phyloP scores from a whole-genome alignment of 2,113 vertebrate species.

The Colius striatus region DNA sequence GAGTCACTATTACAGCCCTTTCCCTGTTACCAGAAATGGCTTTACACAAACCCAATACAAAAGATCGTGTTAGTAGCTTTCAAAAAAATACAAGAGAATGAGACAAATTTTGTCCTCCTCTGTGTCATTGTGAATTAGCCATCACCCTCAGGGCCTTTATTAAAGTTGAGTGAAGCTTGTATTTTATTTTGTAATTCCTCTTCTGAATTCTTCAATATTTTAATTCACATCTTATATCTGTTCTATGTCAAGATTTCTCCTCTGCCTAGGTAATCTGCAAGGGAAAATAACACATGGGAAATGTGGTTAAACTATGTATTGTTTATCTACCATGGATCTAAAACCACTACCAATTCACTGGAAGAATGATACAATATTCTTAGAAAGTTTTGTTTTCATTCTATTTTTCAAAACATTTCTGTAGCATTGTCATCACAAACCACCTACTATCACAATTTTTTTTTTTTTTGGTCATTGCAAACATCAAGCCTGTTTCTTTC shows the following conservation, averaged over 20 bases:
- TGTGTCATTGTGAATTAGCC: neutral
- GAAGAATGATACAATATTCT: neutral
- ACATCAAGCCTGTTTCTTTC: neutral
- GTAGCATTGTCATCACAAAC: neutral
- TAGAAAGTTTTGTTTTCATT: neutral
- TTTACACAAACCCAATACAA: no score
- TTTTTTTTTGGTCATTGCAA: neutral
- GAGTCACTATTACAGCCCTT: no score
- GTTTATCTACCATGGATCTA: neutral
- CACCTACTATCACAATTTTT: neutral
- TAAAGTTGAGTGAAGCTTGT: neutral
- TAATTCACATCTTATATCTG: neutral
- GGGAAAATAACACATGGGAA: neutral
- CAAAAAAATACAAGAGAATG: neutral
- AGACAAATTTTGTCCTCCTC: neutral
- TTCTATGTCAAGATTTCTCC: neutral
- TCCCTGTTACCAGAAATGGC: no score
- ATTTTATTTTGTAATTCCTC: neutral
- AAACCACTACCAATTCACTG: neutral
- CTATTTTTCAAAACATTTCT: neutral
- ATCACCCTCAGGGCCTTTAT: neutral
- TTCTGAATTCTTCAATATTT: neutral
- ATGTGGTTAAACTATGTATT: neutral
- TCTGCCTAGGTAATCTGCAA: neutral
- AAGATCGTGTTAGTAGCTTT: neutral